Conservation (phyloP, 2,113 vertebrate species). For the Tetrao urogallus region DNA sequence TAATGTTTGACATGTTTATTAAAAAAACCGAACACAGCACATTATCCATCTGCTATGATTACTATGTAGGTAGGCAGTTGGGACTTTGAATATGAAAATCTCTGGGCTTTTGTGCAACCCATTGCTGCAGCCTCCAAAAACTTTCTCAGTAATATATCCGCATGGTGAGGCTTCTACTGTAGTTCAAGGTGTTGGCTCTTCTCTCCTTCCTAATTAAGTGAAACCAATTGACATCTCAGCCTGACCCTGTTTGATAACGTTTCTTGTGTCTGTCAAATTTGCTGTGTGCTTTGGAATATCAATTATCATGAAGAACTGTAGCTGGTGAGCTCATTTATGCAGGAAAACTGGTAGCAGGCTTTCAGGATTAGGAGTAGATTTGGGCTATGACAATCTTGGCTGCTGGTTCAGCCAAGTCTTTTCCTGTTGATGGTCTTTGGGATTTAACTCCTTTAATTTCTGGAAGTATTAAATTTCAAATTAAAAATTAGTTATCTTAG, state of each 20-base stretch:
- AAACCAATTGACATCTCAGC: background rate
- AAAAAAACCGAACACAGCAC: constrained; percentile 21
- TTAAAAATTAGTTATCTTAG: background rate
- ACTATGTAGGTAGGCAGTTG: constrained; percentile 50
- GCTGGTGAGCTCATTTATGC: background rate
- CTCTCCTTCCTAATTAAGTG: constrained; percentile 30
- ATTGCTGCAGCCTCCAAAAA: constrained; percentile 2
- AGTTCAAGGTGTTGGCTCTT: constrained; percentile 32
- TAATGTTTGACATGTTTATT: constrained; percentile 63
- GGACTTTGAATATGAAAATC: constrained; percentile 29
- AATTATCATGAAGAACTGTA: background rate
- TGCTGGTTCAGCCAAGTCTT: background rate
- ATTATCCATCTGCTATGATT: constrained; percentile 68
- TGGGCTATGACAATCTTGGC: background rate
- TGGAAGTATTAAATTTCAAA: background rate
- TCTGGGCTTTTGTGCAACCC: background rate
- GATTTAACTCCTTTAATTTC: background rate
- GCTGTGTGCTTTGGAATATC: background rate
- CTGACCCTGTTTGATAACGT: background rate
- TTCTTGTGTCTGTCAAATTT: background rate
- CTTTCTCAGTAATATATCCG: background rate
- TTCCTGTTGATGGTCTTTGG: background rate
- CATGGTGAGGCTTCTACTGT: background rate
- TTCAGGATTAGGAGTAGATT: background rate
- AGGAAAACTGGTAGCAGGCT: background rate